Evolutionary conservation across 2,888 invertebrate species (phyloP), one percentile per base, ranked within the genome.

Genomic region (Dasysyrphus albostriatus): DNA sequence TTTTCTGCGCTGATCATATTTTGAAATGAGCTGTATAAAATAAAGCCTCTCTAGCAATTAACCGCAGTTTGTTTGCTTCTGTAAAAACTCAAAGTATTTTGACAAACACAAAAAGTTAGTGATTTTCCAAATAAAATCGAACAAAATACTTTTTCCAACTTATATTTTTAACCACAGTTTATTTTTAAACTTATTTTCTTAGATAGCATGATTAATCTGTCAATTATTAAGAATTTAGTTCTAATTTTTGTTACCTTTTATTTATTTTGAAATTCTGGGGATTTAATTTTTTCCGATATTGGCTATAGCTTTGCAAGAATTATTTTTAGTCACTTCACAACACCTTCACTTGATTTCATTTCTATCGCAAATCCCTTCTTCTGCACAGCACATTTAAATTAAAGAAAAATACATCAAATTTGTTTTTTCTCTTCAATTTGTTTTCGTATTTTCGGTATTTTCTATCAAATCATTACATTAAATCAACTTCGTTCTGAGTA

Each of bases 381-480:
- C 24, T 24, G n/a, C 39, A 49, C 32, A 42, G 80, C 80, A 75
- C 80, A 80, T 74, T 80, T 80, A 44, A 51, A 51, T 63, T 39
- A 4, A n/a, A 65, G n/a, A 44, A 37, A 39, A 61, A 39, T 3
- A 59, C 16, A 59, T 44, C 5, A n/a, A 32, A 42, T 44, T 44
- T 63, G 9, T 29, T 32, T 4, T 54, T 34, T 58, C n/a, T n/a
- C n/a, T n/a, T 8, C 32, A 32, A 29, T 47, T 56, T 42, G 5
- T 34, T 67, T 39, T 47, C 47, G 34, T 37, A 44, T 49, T 19
- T 42, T 54, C 63, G 65, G 34, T 16, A 14, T 72, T 77, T 16
- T 77, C 19, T 47, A 61, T 75, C 42, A 61, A 76, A 61, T 61
- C 74, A 87, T 83, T 70, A 12, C 83, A 83, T 87, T 78, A 32